Base-by-base conservation (phyloP, 2,888 invertebrate species). In the Rhodophaea formosa region DNA sequence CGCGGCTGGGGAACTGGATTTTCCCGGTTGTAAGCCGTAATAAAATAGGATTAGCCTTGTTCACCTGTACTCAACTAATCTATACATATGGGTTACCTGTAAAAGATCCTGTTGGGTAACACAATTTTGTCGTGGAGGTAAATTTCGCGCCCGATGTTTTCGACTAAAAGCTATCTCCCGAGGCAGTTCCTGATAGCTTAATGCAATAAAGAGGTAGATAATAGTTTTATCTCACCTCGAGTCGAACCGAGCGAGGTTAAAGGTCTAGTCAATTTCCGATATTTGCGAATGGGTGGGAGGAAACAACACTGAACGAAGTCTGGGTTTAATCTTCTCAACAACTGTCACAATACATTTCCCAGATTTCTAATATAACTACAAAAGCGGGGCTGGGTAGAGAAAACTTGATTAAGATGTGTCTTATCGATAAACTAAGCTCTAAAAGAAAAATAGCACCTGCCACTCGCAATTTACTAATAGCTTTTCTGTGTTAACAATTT, bases 201-300 rank as follows among this genome's bases (percentile, higher is more conserved):
- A 75, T 66, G 67, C 67, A 72, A 78, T 71, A 71, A 77, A 80
- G 70, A 71, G 68, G 71, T 68, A 69, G 72, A 73, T 80, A 81
- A 79, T 76, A 81, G 78, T 80, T 80, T 84, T 78, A 82, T 75
- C 79, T 79, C 72, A 75, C 77, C 79, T 81, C 72, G 74, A 73
- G 71, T 61, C 60, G 71, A 72, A 71, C 65, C 64, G 68, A 62
- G 75, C 77, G 82, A 83, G 82, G 81, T 79, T 79, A 77, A 77
- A 86, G 76, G 65, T 75, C 71, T 75, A 82, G 77, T 84, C 84
- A 83, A 86, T 85, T 87, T 86, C 82, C 81, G 84, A 84, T 87
- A 86, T 87, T 86, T 82, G 79, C 80, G 77, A 80, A 75, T 74
- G 71, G 71, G 74, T 74, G 70, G 72, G 66, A 68, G 66, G 71